A percentile compares a stretch with the other conserved stretches of the same genome.
phyloP scores from a whole-genome alignment of 2,797 vertebrate species.

The Tokudaia tokunoshimensis region DNA sequence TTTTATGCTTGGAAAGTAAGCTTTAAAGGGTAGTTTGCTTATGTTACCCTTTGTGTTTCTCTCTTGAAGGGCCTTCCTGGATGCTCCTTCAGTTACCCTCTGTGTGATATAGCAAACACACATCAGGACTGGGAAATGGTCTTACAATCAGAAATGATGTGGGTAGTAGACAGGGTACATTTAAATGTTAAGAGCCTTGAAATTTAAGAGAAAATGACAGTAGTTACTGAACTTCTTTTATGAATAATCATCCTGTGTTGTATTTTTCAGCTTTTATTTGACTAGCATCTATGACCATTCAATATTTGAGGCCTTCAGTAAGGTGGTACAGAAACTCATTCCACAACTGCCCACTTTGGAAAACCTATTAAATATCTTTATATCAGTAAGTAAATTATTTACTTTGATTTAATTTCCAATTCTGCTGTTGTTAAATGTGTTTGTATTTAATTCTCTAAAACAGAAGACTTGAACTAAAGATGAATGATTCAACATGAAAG shows the following conservation, averaged over 20 bases:
- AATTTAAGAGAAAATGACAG: conserved; percentile 38
- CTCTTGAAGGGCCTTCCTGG: not conserved
- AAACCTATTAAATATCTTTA: conserved; percentile 99
- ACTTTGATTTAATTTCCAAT: conserved; percentile 63
- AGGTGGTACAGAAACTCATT: conserved; percentile 99
- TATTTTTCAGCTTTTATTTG: conserved; percentile 96
- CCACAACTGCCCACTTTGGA: conserved; percentile 98
- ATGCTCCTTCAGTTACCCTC: not conserved
- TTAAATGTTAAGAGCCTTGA: conserved; percentile 38
- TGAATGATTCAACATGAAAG: conserved; percentile 38
- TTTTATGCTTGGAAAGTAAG: conserved; percentile 39
- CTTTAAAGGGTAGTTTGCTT: conserved; percentile 42
- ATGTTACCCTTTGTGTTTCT: conserved; percentile 28
- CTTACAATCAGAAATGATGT: conserved; percentile 14
- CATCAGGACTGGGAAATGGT: not conserved
- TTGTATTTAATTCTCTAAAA: conserved; percentile 61
- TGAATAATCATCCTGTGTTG: conserved; percentile 68
- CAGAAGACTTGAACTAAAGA: conserved; percentile 6
- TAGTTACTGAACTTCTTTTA: conserved; percentile 48
- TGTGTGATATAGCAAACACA: not conserved
- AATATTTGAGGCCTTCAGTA: conserved; percentile 99
- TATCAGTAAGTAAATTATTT: conserved; percentile 93
- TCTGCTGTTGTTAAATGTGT: conserved; percentile 54
- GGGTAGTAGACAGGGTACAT: not conserved
- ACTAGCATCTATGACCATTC: conserved; percentile 99